phyloP scores from a whole-genome alignment of 2,797 vertebrate genomes.

The Adrianichthys oophorus region DNA sequence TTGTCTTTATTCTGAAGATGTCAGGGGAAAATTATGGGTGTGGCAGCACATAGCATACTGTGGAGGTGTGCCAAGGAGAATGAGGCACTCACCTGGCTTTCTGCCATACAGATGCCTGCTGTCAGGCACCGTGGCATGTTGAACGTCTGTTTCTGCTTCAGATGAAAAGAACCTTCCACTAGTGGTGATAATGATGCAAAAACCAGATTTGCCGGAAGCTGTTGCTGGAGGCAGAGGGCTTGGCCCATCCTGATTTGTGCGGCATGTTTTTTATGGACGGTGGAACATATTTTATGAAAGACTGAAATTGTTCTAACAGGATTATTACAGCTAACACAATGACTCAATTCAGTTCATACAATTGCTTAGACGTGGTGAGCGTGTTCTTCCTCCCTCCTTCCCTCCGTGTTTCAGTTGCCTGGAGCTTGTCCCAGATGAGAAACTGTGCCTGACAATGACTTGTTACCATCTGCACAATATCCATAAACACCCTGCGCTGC shows the following conservation, averaged over 20 bases:
- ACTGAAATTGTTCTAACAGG: neutral
- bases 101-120: slow-evolving; percentile 56
- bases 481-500: slow-evolving; percentile 62
- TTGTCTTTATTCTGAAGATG: slow-evolving; percentile 24
- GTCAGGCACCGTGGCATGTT: slow-evolving; percentile 29
- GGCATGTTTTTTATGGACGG: slow-evolving; percentile 4
- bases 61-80: slow-evolving; percentile 60
- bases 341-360: neutral
- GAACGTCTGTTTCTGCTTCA: slow-evolving; percentile 34
- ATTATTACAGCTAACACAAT: neutral
- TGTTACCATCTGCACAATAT: slow-evolving; percentile 69
- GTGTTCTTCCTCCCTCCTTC: slow-evolving; percentile 3
- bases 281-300: neutral
- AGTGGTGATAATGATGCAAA: slow-evolving; percentile 38
- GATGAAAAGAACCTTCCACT: slow-evolving; percentile 16
- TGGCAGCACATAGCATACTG: slow-evolving; percentile 60
- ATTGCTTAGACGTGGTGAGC: slow-evolving; percentile 24
- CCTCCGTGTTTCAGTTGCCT: slow-evolving; percentile 46
- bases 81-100: slow-evolving; percentile 69
- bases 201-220: slow-evolving; percentile 22
- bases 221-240: slow-evolving; percentile 9
- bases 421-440: slow-evolving; percentile 62
- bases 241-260: slow-evolving; percentile 3
- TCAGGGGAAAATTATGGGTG: slow-evolving; percentile 62
- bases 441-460: slow-evolving; percentile 57